phyloP scores from a whole-genome alignment of 2,888 invertebrate species.

The Lasioglossum lativentre region DNA sequence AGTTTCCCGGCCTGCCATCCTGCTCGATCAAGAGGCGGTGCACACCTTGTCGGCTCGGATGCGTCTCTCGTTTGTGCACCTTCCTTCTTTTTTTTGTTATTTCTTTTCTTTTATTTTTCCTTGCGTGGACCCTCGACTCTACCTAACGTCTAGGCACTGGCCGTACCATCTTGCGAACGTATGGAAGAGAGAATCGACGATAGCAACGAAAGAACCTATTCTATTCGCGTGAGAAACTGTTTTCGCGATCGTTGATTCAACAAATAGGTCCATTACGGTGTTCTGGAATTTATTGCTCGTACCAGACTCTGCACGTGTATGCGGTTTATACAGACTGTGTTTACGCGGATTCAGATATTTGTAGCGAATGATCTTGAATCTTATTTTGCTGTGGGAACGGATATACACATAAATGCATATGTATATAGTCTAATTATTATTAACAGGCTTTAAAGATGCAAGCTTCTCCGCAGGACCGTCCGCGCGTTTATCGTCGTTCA shows the following conservation, averaged over 20 bases:
- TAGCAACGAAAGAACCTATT: conserved; percentile 3
- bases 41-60: conserved; percentile 56
- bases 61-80: conserved; percentile 46
- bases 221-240: background rate
- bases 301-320: background rate
- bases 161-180: conserved; percentile 22
- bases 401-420: background rate
- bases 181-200: conserved; percentile 24
- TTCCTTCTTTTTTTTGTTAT: conserved; percentile 13
- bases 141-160: conserved; percentile 49
- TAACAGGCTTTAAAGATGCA: background rate
- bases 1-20: conserved; percentile 69
- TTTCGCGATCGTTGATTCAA: background rate
- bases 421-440: background rate
- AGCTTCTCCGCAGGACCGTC: background rate
- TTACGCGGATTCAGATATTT: background rate
- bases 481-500: background rate
- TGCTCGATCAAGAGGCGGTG: conserved; percentile 63
- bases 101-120: conserved; percentile 21
- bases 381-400: background rate
- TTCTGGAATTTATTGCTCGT: background rate
- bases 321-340: background rate
- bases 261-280: background rate
- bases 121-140: conserved; percentile 4
- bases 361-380: background rate